Evolutionary conservation across 1,140 invertebrate species (phyloP).

Genomic region (Musca vetustissima): DNA sequence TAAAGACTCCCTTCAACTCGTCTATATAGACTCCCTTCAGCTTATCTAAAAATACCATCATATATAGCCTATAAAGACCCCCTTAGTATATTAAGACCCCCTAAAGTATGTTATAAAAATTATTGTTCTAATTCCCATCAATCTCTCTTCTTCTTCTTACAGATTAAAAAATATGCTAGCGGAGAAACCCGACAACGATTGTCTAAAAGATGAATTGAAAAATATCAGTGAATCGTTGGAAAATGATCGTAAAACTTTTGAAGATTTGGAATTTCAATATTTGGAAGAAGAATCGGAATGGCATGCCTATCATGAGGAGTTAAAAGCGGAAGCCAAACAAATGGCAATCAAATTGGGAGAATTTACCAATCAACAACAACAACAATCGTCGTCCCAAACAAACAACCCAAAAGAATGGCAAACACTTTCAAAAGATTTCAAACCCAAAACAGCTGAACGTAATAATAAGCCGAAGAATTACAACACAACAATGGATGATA

Average conservation of each 20-base stretch:
- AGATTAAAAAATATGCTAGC: slow-evolving; percentile 62
- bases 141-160: slow-evolving; percentile 30
- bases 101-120: no score
- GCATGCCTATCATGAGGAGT: slow-evolving; percentile 77
- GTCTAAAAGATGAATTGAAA: slow-evolving; percentile 64
- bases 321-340: slow-evolving; percentile 74
- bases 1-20: no score
- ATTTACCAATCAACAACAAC: slow-evolving; percentile 47
- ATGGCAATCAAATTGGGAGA: slow-evolving; percentile 55
- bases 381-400: slow-evolving; percentile 66
- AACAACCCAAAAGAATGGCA: slow-evolving; percentile 65
- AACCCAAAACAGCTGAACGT: slow-evolving; percentile 27
- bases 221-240: slow-evolving; percentile 68
- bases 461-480: slow-evolving; percentile 19
- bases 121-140: no score
- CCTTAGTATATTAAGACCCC: no score
- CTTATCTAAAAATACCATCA: no score
- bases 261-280: slow-evolving; percentile 92
- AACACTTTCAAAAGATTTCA: slow-evolving; percentile 60
- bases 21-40: no score
- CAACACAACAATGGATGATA: slow-evolving; percentile 28
- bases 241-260: slow-evolving; percentile 78
- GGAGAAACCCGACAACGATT: slow-evolving; percentile 57
- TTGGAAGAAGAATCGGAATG: slow-evolving; percentile 86
- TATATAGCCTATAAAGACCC: no score